phyloP scores from a whole-genome alignment of 1,140 invertebrate species.

The Armadillidium nasatum region DNA sequence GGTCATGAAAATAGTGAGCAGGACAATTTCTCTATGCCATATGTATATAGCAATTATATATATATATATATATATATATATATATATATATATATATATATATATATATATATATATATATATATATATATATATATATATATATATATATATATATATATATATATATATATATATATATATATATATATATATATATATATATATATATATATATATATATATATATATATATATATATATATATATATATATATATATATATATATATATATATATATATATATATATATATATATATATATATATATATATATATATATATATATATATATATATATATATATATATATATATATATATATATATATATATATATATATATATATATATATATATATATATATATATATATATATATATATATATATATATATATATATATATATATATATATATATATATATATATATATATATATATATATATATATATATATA shows the following conservation, averaged over 20 bases:
- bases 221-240: no score
- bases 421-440: no score
- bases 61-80: background rate
- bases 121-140: constrained; percentile 15
- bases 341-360: constrained; percentile 13
- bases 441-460: no score
- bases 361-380: constrained; percentile 15
- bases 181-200: no score
- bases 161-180: no score
- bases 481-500: no score
- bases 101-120: constrained; percentile 15
- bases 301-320: background rate
- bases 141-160: background rate
- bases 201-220: no score
- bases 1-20: background rate
- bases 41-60: background rate
- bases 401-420: background rate
- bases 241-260: no score
- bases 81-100: constrained; percentile 15
- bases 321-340: background rate
- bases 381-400: constrained; percentile 15
- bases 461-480: no score
- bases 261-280: no score
- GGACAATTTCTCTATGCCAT: background rate
- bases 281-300: no score